These are phyloP conservation scores for Oncorhynchus mykiss DNA, from an alignment of 2,113 vertebrate genomes.

Conservation along the genomic window DNA sequence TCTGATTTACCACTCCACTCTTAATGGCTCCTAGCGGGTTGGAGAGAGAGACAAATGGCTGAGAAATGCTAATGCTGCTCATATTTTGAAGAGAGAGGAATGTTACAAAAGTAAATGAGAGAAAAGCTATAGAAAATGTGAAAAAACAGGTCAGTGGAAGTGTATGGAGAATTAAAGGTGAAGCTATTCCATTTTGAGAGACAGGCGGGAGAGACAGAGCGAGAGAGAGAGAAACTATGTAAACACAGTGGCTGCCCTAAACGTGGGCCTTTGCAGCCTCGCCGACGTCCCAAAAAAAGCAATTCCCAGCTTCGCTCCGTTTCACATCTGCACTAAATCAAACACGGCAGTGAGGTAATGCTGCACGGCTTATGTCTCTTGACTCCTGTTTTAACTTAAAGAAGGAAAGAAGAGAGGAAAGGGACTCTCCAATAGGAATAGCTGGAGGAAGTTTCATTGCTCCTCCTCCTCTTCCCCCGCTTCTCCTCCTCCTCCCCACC, in stretches of 20 bases:
- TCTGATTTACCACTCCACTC: conserved; percentile 70
- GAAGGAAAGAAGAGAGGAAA: conserved; percentile 33
- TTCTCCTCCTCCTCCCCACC: conserved; percentile 59
- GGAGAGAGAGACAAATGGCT: conserved; percentile 51
- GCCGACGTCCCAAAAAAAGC: conserved; percentile 63
- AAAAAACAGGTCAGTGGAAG: conserved; percentile 75
- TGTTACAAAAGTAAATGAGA: conserved; percentile 68
- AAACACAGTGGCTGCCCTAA: conserved; percentile 79
- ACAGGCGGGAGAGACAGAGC: conserved; percentile 39
- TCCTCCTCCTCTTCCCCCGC: conserved; percentile 64
- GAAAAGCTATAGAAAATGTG: conserved; percentile 68
- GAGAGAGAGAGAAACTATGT: conserved; percentile 70
- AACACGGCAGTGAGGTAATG: conserved; percentile 81
- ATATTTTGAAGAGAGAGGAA: conserved; percentile 32
- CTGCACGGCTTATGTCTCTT: conserved; percentile 75
- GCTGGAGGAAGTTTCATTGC: conserved; percentile 62
- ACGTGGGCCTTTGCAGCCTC: conserved; percentile 71
- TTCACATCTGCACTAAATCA: conserved; percentile 89
- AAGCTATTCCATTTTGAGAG: conserved; percentile 65
- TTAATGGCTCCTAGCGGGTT: conserved; percentile 68
- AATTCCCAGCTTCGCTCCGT: conserved; percentile 72
- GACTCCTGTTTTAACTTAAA: conserved; percentile 84
- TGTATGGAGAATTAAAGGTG: conserved; percentile 67
- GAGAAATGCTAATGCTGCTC: conserved; percentile 65
- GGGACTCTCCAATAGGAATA: conserved; percentile 61